Conservation (phyloP, 1,140 invertebrate genomes). For the Nasonia giraulti region DNA sequence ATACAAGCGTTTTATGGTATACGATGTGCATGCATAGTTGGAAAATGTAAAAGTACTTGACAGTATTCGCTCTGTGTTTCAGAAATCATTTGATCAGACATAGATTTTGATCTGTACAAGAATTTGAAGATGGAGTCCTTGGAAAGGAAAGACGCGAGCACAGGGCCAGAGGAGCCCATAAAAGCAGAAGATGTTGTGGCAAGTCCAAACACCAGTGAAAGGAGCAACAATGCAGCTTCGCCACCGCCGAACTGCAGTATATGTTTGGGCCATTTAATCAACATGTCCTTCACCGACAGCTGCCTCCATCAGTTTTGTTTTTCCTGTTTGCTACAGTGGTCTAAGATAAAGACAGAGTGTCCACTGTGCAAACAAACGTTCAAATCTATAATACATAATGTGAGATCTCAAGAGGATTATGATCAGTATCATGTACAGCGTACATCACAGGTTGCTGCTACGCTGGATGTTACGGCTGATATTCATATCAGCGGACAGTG, state of each 20-base stretch:
- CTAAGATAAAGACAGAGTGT: conserved; percentile 95
- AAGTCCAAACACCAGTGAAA: conserved; percentile 60
- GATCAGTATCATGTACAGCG: conserved; percentile 85
- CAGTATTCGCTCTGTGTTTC: not conserved
- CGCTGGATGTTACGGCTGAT: conserved; percentile 52
- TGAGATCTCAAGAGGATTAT: conserved; percentile 89
- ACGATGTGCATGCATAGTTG: not conserved
- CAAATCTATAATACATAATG: conserved; percentile 93
- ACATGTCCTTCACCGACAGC: conserved; percentile 93
- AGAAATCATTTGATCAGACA: conserved; percentile 12
- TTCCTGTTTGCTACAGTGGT: conserved; percentile 93
- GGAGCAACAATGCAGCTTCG: conserved; percentile 74
- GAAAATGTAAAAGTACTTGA: not conserved
- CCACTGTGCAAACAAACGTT: conserved; percentile 95
- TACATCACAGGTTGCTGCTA: conserved; percentile 50
- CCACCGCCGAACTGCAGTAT: conserved; percentile 95
- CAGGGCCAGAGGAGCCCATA: conserved; percentile 61
- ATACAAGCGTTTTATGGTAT: not conserved
- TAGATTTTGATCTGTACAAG: not conserved
- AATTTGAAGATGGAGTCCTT: conserved; percentile 44
- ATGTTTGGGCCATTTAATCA: conserved; percentile 88
- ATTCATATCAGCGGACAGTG: conserved; percentile 43
- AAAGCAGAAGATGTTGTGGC: conserved; percentile 62
- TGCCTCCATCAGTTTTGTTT: conserved; percentile 97
- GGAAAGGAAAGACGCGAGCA: conserved; percentile 53